These are phyloP conservation scores for Diadegma fenestrale DNA, from an alignment of 2,888 invertebrate genomes.

Conservation along the genomic window DNA sequence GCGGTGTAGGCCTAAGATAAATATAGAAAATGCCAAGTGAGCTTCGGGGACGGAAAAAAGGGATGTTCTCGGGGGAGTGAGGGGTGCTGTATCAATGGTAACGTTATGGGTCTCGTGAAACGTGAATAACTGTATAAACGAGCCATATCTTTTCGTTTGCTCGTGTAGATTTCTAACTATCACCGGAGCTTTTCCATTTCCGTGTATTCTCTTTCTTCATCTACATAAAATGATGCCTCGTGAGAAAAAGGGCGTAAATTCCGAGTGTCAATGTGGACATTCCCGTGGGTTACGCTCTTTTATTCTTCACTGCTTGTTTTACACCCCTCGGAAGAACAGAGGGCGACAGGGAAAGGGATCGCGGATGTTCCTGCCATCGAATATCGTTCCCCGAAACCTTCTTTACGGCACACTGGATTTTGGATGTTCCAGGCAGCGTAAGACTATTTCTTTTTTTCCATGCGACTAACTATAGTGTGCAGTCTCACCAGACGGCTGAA, in stretches of 20 bases:
- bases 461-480: slow-evolving; percentile 4
- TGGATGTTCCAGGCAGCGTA: not conserved
- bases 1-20: slow-evolving; percentile 41
- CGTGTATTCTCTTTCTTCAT: slow-evolving; percentile 22
- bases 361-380: slow-evolving; percentile 37
- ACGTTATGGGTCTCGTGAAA: slow-evolving; percentile 61
- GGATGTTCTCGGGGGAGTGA: slow-evolving; percentile 32
- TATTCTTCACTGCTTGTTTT: not conserved
- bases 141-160: slow-evolving; percentile 52
- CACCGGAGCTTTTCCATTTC: not conserved
- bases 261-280: not conserved
- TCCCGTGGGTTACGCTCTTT: not conserved
- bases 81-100: slow-evolving; percentile 67
- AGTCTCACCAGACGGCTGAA: not conserved
- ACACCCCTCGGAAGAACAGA: slow-evolving; percentile 44
- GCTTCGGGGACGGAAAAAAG: slow-evolving; percentile 12
- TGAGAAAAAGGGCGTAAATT: slow-evolving; percentile 1
- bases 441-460: not conserved
- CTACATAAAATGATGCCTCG: slow-evolving; percentile 19
- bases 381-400: slow-evolving; percentile 46
- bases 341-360: slow-evolving; percentile 26
- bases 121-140: slow-evolving; percentile 66
- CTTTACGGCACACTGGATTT: slow-evolving; percentile 29
- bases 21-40: slow-evolving; percentile 39
- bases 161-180: slow-evolving; percentile 34